Base-by-base conservation (phyloP, 2,113 vertebrate genomes). In the Ardeotis arabs region DNA sequence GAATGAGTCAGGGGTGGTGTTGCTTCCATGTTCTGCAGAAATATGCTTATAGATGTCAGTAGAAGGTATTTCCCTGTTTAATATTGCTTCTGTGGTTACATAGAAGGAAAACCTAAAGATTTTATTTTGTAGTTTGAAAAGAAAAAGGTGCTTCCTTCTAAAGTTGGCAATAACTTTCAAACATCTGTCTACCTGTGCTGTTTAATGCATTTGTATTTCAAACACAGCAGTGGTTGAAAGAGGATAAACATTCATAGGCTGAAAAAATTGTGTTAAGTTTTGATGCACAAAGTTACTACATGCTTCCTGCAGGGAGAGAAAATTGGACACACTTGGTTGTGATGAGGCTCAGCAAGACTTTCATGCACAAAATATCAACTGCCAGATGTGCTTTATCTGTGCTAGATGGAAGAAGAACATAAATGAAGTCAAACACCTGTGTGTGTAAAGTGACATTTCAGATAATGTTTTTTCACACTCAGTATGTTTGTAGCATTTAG, bases 371-470 rank as follows among this genome's bases (percentile, higher is more conserved):
- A 96, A 90, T 89, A 67, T 47, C 59, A 75, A 50, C 73, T 91
- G 45, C 58, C 87, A 96, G 94, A 82, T 92, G 84, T 85, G 29
- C n/a, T 91, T 94, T 94, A 72, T 94, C 58, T 69, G 18, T 77
- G 9, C 39, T 56, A 52, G 29, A n/a, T 41, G 27, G 62, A 52
- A 91, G 35, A 87, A 47, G 80, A 94, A 73, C 86, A 91, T 58
- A 88, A 90, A 96, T 58, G 68, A 93, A 31, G 28, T 77, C 73
- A 86, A 95, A 75, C 44, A 81, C 37, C 75, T 74, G 22, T 47
- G 47, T 58, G 27, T 53, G 74, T 24, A 82, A 75, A 49, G 14
- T 67, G 62, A 39, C n/a, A 50, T 87, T 96, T 87, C 67, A 82
- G 68, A 59, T 62, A 68, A 66, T 2, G 12, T 56, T 62, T 73